Percentiles rank a stretch among this genome's conserved stretches.
phyloP scores from a whole-genome alignment of 2,113 vertebrate species.

The Sakesphorus luctuosus region DNA sequence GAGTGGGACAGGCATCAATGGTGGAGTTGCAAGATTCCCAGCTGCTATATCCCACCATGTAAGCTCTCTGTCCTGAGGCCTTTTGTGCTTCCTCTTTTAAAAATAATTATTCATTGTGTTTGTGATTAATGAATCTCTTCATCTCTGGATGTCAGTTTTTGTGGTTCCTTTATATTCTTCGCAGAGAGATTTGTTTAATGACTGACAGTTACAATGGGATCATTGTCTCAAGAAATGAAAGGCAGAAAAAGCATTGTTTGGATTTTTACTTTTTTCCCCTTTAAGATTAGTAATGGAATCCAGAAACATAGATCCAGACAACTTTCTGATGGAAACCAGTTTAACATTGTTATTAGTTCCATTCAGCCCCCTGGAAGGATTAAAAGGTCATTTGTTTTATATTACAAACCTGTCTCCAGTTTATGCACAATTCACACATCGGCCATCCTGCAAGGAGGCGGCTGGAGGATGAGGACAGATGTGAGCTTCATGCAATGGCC shows the following conservation, averaged over 20 bases:
- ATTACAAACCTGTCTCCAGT: not conserved
- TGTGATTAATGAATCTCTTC: slow-evolving; percentile 52
- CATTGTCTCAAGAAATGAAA: slow-evolving; percentile 50
- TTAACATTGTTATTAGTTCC: not conserved
- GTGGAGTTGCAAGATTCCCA: not conserved
- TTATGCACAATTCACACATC: fast-evolving
- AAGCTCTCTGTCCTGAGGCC: not conserved
- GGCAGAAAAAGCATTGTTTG: not conserved
- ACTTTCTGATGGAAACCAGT: not conserved
- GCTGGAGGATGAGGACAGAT: not conserved
- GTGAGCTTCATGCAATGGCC: not conserved
- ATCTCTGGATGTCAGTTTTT: not conserved
- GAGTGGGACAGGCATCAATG: not conserved
- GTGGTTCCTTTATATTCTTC: slow-evolving; percentile 25
- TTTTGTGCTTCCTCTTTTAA: slow-evolving; percentile 38
- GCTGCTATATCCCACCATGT: not conserved
- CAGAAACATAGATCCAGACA: not conserved
- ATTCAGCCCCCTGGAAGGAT: not conserved
- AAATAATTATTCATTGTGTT: slow-evolving; percentile 33
- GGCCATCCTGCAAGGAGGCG: not conserved
- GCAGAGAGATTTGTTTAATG: slow-evolving; percentile 24
- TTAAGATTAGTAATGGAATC: slow-evolving; percentile 15
- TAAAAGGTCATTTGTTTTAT: not conserved
- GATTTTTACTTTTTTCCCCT: not conserved
- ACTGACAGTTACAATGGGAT: slow-evolving; percentile 9